Evolutionary conservation across 2,113 vertebrate species (phyloP).

Genomic region (Charina bottae): DNA sequence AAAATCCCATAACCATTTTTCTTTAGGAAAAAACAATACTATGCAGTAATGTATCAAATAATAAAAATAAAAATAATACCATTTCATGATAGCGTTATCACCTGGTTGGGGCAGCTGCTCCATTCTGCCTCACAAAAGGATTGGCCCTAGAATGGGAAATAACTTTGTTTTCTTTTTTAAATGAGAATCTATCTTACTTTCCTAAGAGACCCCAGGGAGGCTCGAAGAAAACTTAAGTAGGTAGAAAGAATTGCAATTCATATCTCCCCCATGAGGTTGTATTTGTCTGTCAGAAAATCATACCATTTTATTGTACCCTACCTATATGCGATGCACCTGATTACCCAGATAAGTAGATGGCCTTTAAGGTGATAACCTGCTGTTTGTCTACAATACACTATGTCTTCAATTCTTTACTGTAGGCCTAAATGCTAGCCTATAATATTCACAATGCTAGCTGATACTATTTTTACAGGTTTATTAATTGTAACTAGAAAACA

Average conservation of each 20-base stretch:
- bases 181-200: neutral
- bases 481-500: conserved; percentile 27
- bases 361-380: conserved; percentile 1
- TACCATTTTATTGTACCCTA: conserved; percentile 23
- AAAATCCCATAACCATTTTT: neutral
- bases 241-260: neutral
- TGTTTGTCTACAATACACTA: neutral
- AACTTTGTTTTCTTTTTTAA: conserved; percentile 25
- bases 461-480: conserved; percentile 12
- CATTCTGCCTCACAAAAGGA: neutral
- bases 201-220: neutral
- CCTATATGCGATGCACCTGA: neutral
- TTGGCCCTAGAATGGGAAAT: neutral
- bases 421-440: neutral
- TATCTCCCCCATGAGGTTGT: neutral
- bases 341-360: conserved; percentile 11
- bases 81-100: neutral
- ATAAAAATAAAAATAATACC: neutral
- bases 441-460: neutral
- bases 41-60: neutral
- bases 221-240: conserved; percentile 22
- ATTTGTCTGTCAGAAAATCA: neutral
- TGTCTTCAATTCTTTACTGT: neutral
- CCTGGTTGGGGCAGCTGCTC: no score
- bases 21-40: neutral